These are phyloP conservation scores for Nycticebus coucang DNA, from an alignment of 2,113 vertebrate species.

Conservation along the genomic window DNA sequence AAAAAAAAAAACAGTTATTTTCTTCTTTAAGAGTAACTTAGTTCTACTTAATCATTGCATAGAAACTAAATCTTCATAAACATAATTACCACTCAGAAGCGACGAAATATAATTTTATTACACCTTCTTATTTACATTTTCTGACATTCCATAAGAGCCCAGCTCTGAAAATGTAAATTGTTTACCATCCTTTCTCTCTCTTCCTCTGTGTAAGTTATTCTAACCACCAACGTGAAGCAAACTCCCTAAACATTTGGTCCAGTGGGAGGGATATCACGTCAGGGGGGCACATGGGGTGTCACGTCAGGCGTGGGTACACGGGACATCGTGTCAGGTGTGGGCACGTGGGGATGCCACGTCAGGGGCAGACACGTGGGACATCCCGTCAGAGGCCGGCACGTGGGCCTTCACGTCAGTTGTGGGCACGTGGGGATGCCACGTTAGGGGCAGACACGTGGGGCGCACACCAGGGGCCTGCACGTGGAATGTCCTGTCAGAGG, in stretches of 20 bases:
- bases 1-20: constrained; percentile 31
- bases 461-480: no score
- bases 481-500: no score
- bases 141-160: constrained; percentile 63
- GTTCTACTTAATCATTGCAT: constrained; percentile 49
- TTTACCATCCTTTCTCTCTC: constrained; percentile 56
- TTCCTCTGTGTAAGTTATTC: neutral
- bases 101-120: constrained; percentile 71
- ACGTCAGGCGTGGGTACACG: no score
- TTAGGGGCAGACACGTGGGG: no score
- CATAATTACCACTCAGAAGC: constrained; percentile 59
- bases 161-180: constrained; percentile 51
- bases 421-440: no score
- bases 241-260: neutral
- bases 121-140: constrained; percentile 60
- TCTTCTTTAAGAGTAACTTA: constrained; percentile 15
- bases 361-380: no score
- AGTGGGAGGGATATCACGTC: neutral
- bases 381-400: no score
- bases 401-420: no score
- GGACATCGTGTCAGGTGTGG: no score
- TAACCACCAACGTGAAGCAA: neutral
- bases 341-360: no score
- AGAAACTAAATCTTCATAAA: constrained; percentile 59
- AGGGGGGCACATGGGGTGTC: no score